phyloP scores from a whole-genome alignment of 2,113 vertebrate genomes.

The Nettapus auritus region DNA sequence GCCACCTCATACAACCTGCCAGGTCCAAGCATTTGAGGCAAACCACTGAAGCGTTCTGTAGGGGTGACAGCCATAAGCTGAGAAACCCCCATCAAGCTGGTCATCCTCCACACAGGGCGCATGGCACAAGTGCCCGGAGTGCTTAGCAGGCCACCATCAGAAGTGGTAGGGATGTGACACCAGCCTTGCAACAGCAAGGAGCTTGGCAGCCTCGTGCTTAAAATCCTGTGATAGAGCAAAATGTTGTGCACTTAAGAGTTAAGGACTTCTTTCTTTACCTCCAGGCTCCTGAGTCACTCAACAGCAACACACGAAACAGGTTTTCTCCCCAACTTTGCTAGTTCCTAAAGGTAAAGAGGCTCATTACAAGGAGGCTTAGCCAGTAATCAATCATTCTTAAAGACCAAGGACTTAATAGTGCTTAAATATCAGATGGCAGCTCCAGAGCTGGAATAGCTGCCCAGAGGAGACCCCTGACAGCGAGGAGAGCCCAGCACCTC shows the following conservation, averaged over 20 bases:
- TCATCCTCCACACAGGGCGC: rapidly evolving
- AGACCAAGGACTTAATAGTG: neutral
- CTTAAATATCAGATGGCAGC: neutral
- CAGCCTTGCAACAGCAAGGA: neutral
- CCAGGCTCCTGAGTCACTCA: neutral
- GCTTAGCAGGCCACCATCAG: neutral
- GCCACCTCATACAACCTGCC: neutral
- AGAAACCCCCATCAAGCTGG: neutral
- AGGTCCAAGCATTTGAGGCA: neutral
- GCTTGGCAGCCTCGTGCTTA: neutral
- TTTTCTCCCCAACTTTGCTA: neutral
- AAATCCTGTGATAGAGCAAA: neutral
- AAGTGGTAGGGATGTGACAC: neutral
- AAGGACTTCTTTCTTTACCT: neutral
- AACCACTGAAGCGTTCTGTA: neutral
- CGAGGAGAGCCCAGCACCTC: neutral
- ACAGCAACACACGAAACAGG: neutral
- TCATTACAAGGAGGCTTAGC: slow-evolving; percentile 10
- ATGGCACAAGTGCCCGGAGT: neutral
- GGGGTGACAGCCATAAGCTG: neutral
- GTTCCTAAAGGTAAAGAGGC: slow-evolving; percentile 5
- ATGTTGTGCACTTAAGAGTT: neutral
- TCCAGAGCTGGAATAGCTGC: neutral
- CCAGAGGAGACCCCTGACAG: neutral
- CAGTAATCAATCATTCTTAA: slow-evolving; percentile 11